These are phyloP conservation scores for Takifugu rubripes DNA, from an alignment of 2,797 vertebrate genomes.

Conservation along the genomic window DNA sequence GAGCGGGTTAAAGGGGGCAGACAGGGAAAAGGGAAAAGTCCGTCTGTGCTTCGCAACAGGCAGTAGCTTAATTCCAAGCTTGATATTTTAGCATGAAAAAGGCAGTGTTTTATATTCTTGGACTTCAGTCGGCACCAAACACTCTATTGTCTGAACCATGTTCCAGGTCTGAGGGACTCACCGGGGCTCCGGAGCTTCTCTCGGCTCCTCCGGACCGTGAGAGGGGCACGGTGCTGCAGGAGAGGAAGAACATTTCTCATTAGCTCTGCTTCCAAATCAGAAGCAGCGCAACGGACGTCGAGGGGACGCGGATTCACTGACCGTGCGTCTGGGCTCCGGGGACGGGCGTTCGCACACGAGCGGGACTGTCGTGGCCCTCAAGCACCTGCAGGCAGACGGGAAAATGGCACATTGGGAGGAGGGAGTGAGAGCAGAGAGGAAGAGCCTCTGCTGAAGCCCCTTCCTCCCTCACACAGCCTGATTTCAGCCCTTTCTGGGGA, in stretches of 20 bases:
- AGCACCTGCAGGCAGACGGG: conserved; percentile 59
- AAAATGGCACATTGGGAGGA: neutral
- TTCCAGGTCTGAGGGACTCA: conserved; percentile 56
- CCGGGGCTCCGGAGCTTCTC: conserved; percentile 77
- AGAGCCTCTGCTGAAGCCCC: conserved; percentile 8
- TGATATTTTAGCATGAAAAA: neutral
- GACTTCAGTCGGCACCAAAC: no score
- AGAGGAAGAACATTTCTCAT: conserved; percentile 63
- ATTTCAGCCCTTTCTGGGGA: conserved; percentile 3
- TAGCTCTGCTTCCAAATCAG: neutral
- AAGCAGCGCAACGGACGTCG: neutral
- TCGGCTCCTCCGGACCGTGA: conserved; percentile 72
- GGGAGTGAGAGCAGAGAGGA: neutral
- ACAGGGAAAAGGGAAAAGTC: neutral
- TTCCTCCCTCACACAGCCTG: conserved; percentile 11
- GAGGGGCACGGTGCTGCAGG: conserved; percentile 65
- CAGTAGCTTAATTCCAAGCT: no score
- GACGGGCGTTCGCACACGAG: conserved; percentile 44
- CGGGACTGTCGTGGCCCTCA: conserved; percentile 73
- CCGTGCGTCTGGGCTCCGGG: conserved; percentile 61
- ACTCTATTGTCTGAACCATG: no score
- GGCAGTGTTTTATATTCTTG: neutral
- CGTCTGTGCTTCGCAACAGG: no score
- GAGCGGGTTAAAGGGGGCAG: conserved; percentile 16
- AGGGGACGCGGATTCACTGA: conserved; percentile 33